Base-by-base conservation (phyloP, 2,113 vertebrate genomes). In the Entelurus aequoreus region DNA sequence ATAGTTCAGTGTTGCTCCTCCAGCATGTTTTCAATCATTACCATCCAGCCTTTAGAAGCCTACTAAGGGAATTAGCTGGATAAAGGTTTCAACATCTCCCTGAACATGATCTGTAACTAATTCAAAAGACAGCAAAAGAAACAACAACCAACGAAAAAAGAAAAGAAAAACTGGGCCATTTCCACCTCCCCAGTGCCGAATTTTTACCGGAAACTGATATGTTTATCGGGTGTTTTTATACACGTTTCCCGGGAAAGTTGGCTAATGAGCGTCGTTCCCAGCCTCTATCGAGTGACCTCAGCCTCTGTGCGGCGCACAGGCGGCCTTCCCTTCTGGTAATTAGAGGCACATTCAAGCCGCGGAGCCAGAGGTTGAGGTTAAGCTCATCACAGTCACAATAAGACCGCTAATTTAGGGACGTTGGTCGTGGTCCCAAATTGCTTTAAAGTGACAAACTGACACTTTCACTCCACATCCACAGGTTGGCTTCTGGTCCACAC, bases 211-310 rank as follows among this genome's bases (percentile, higher is more conserved):
- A 74, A 70, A 57, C 53, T 6, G 51, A 65, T 66, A 76, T 84
- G 64, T 81, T 76, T 76, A 66, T 76, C 8, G 2, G 6, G 5
- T 14, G 61, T 68, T 60, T n/a, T 49, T 50, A 1, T 21, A 35
- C 62, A 46, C 66, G 77, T 82, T 82, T 74, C 75, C 38, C 38
- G 37, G 74, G 67, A 82, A 84, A 78, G 73, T 65, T 52, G 74
- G 65, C 68, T 78, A 82, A 85, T 84, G 80, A 70, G 75, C 56
- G 64, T 80, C 65, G 75, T 28, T 85, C 75, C 75, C 75, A 79
- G 75, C 78, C 58, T 74, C 68, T 65, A 65, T 72, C 63, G n/a
- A 59, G 69, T 84, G 84, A 84, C 83, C 83, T 71, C 70, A 21
- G 79, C 28, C 68, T 62, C 13, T 28, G 4, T 60, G 69, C 69